phyloP scores from a whole-genome alignment of 2,888 invertebrate species.

The Pheosia gnoma region DNA sequence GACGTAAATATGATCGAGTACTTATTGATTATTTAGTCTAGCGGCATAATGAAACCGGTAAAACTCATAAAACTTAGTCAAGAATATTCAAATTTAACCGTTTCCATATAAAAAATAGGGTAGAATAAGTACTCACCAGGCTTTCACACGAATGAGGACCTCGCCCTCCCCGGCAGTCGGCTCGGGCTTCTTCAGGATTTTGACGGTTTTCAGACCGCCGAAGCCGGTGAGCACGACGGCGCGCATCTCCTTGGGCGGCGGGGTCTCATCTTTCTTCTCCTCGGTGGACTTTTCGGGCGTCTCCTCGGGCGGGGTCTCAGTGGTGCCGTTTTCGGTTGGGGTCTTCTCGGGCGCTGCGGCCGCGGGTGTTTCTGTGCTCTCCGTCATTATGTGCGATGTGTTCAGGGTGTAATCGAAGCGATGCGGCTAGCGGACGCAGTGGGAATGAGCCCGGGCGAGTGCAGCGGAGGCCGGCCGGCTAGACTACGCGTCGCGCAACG shows the following conservation, averaged over 20 bases:
- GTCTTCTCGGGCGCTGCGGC: slow-evolving; percentile 82
- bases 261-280: slow-evolving; percentile 80
- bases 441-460: slow-evolving; percentile 67
- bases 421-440: slow-evolving; percentile 69
- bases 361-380: slow-evolving; percentile 79
- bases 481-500: slow-evolving; percentile 80
- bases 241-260: slow-evolving; percentile 91
- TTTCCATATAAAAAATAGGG: slow-evolving; percentile 14
- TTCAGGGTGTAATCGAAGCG: slow-evolving; percentile 58
- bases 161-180: slow-evolving; percentile 89
- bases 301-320: slow-evolving; percentile 78
- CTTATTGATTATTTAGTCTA: slow-evolving; percentile 1
- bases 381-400: slow-evolving; percentile 69
- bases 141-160: slow-evolving; percentile 92
- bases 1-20: neutral
- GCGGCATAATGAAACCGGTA: neutral
- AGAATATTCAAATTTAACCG: slow-evolving; percentile 12
- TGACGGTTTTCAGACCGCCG: slow-evolving; percentile 93
- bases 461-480: slow-evolving; percentile 71
- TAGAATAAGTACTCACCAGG: slow-evolving; percentile 87
- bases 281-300: slow-evolving; percentile 82
- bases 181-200: slow-evolving; percentile 92
- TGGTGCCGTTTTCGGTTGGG: slow-evolving; percentile 79
- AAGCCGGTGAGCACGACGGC: slow-evolving; percentile 93
- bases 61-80: neutral